phyloP scores from a whole-genome alignment of 2,797 vertebrate genomes.

The Sebastes hopkinsi region DNA sequence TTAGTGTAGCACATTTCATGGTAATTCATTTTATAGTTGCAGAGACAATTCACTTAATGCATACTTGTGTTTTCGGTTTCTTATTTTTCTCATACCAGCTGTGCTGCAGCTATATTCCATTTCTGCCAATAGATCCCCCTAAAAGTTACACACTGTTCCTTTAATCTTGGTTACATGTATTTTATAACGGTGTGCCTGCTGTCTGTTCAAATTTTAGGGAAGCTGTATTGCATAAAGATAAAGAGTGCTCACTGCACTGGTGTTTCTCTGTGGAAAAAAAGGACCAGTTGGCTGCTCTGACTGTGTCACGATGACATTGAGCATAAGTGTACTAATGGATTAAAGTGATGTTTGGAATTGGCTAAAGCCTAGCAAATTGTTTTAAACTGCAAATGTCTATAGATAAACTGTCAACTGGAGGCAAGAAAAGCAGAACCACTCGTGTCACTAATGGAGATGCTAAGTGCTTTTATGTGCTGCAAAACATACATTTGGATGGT shows the following conservation, averaged over 20 bases:
- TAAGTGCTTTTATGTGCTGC: conserved; percentile 38
- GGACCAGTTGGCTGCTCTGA: not conserved
- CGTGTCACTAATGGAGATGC: conserved; percentile 20
- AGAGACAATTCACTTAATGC: not conserved
- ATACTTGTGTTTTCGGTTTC: no score
- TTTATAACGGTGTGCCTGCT: not conserved
- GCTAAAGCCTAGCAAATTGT: not conserved
- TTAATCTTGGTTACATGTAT: not conserved
- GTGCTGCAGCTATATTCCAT: no score
- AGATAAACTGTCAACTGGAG: conserved; percentile 1
- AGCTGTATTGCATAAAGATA: not conserved
- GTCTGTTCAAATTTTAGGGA: not conserved
- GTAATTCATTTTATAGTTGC: not conserved
- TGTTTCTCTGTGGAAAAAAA: conserved; percentile 7
- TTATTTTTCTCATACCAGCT: no score
- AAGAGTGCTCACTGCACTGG: not conserved
- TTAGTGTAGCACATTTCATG: not conserved
- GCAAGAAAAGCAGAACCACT: conserved; percentile 5
- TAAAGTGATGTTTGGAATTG: conserved; percentile 33
- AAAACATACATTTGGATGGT: conserved; percentile 15
- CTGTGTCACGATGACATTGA: conserved; percentile 38
- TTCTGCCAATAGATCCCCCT: no score
- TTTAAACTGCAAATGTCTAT: conserved; percentile 25
- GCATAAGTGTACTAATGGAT: conserved; percentile 45
- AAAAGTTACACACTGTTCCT: no score